Evolutionary conservation across 2,113 vertebrate genomes (phyloP).

Genomic region (Rattus rattus): DNA sequence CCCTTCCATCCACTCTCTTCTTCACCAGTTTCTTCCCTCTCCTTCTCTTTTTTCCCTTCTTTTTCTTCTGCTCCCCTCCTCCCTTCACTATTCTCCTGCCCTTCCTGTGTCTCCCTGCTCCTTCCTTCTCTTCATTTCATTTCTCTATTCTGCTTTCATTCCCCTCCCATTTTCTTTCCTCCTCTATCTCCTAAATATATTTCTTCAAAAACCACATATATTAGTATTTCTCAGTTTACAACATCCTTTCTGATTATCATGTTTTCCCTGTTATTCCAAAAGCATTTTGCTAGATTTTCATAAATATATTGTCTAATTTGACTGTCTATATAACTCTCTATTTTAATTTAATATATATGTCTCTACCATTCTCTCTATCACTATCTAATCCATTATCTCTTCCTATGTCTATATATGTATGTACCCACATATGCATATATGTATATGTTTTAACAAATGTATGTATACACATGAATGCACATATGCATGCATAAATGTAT

Average conservation of each 20-base stretch:
- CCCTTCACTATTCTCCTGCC: too few species aligned
- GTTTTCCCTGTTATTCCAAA: not conserved
- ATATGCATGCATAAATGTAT: not conserved
- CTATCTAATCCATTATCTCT: too few species aligned
- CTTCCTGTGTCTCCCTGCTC: too few species aligned
- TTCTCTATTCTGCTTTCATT: too few species aligned
- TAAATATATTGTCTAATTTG: not conserved
- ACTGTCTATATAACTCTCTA: not conserved
- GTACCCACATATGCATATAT: not conserved
- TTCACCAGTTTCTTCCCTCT: too few species aligned
- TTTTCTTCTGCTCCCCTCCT: too few species aligned
- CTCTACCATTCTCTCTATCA: too few species aligned
- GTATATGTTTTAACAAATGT: not conserved
- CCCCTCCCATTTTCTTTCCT: too few species aligned
- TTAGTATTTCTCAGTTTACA: not conserved
- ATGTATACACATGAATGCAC: not conserved
- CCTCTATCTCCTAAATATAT: too few species aligned
- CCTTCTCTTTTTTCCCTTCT: too few species aligned
- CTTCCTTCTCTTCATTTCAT: too few species aligned
- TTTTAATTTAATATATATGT: not conserved
- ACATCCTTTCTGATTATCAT: not conserved
- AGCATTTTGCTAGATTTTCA: not conserved
- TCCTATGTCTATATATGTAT: not conserved
- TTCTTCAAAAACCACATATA: not conserved
- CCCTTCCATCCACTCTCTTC: too few species aligned